phyloP scores from a whole-genome alignment of 64 coral and sea anemone species.

The Cladopsammia gracilis region DNA sequence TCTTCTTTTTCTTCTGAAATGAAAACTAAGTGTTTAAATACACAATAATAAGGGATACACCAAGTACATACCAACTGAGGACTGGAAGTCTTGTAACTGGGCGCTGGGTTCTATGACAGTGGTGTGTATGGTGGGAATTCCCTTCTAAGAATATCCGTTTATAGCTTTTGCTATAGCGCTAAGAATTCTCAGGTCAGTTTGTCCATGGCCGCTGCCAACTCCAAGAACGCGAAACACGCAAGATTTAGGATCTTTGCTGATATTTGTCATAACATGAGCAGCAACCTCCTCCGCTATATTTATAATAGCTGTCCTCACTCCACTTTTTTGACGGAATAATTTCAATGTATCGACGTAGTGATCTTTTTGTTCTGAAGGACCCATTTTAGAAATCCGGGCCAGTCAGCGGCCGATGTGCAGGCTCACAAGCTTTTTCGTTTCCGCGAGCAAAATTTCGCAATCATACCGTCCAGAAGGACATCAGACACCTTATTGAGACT shows the following conservation, averaged over 20 bases:
- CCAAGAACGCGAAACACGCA: background rate
- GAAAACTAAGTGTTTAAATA: no score
- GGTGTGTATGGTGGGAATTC: background rate
- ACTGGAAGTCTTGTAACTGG: background rate
- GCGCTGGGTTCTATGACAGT: background rate
- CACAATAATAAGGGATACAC: no score
- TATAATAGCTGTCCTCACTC: background rate
- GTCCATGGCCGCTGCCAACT: background rate
- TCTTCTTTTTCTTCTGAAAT: no score
- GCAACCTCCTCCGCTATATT: background rate
- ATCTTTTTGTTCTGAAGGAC: background rate
- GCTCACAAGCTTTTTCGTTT: no score
- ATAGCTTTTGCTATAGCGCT: background rate
- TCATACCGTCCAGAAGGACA: no score
- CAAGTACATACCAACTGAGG: no score
- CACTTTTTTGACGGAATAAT: background rate
- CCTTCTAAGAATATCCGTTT: background rate
- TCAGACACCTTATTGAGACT: no score
- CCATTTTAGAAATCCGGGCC: no score
- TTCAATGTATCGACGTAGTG: background rate
- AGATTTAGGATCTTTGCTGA: background rate
- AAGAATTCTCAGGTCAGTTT: background rate
- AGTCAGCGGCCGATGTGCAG: no score
- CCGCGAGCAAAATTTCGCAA: no score
- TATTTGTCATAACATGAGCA: background rate